Base-by-base conservation (phyloP, 2,797 vertebrate genomes). In the Atherinosoma microstoma region DNA sequence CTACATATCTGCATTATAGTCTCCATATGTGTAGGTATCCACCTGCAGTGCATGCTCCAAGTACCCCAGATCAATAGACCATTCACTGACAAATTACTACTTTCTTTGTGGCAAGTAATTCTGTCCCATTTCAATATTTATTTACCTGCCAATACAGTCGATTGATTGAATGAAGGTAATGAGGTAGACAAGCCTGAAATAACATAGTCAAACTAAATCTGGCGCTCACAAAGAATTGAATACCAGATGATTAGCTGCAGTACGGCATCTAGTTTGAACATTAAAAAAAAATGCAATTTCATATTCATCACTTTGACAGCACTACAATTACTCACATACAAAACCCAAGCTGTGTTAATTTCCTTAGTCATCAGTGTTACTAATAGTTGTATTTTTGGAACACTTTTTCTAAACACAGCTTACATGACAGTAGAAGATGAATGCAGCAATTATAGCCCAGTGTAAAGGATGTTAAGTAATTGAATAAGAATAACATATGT, bases 31-130 rank as follows among this genome's bases (percentile, higher is more conserved):
- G 82, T 83, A 76, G 76, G 75, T 79, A 84, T 76, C 58, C 77
- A 63, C 83, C 72, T 72, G 74, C 76, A 67, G 29, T 45, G 9
- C 76, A 62, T 75, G 64, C 61, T 76, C 75, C 70, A 70, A 59
- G 34, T 22, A 73, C 58, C 10, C 64, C 62, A 61, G 67, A 90
- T 90, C 86, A 77, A 87, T 90, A 80, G 34, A 70, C 77, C 76
- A 81, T 86, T 86, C 79, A 59, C 89, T 90, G 88, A 84, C 71
- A 81, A 92, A 91, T 83, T 73, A 80, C 70, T 77, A 74, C 66
- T 73, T 89, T 90, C 73, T 84, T 76, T 80, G 79, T 76, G 68
- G 70, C 65, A 86, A 77, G 83, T 89, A 87, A 87, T 85, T 70
- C 67, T 85, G 80, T 82, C 68, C 67, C 75, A 71, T 77, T 73